phyloP scores from a whole-genome alignment of 2,113 vertebrate species.

The Oriolus oriolus region DNA sequence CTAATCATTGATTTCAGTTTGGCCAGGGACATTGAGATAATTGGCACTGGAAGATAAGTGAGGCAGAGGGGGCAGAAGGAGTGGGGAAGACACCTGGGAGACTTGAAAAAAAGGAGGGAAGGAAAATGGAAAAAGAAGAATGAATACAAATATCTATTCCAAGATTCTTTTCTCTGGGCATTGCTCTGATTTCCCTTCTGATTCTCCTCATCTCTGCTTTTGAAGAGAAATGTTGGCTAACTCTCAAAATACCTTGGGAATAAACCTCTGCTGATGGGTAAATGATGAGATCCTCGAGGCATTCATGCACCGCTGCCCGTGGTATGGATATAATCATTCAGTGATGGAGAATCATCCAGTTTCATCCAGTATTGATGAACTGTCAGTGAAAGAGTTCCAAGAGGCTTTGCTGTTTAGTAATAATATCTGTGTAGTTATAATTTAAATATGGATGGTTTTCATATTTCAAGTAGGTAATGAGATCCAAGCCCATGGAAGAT shows the following conservation, averaged over 20 bases:
- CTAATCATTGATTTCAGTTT: neutral
- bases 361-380: slow-evolving; percentile 18
- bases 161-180: neutral
- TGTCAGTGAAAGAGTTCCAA: slow-evolving; percentile 10
- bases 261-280: neutral
- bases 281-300: neutral
- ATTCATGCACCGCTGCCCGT: neutral
- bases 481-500: neutral
- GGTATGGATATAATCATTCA: neutral
- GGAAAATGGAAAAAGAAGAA: neutral
- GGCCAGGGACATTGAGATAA: neutral
- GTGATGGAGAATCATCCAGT: neutral
- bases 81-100: no score
- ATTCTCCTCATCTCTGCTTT: neutral
- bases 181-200: neutral
- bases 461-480: neutral
- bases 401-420: neutral
- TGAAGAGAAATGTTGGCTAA: neutral
- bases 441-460: neutral
- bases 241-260: neutral
- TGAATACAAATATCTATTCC: neutral
- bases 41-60: neutral
- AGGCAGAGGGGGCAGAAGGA: neutral
- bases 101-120: neutral
- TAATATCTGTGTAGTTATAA: neutral